Evolutionary conservation across 2,888 invertebrate genomes (phyloP).

Genomic region (Pseudococcus jackbeardsleyi): DNA sequence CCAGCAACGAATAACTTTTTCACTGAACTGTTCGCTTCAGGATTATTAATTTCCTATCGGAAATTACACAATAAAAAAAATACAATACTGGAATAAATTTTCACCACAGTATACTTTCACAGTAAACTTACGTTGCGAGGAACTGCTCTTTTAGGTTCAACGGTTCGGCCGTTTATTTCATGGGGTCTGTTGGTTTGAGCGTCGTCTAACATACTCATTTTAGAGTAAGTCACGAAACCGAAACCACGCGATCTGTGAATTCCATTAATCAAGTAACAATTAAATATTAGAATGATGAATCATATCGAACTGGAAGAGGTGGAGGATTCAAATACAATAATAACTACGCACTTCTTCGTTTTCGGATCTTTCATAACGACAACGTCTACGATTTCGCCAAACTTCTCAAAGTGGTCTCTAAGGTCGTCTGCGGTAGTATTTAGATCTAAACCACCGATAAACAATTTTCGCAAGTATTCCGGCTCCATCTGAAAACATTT

Average conservation of each 20-base stretch:
- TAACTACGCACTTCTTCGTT: constrained; percentile 76
- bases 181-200: constrained; percentile 82
- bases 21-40: constrained; percentile 93
- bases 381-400: constrained; percentile 96
- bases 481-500: constrained; percentile 73
- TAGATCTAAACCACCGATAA: constrained; percentile 95
- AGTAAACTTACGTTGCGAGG: constrained; percentile 78
- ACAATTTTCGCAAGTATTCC: constrained; percentile 90
- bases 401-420: constrained; percentile 94
- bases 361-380: constrained; percentile 97
- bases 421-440: constrained; percentile 93
- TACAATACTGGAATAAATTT: too few species aligned
- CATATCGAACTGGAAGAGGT: too few species aligned
- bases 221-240: constrained; percentile 96
- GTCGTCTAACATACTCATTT: constrained; percentile 94
- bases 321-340: too few species aligned
- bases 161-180: constrained; percentile 79
- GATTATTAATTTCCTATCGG: constrained; percentile 84
- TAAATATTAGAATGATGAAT: background rate
- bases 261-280: background rate
- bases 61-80: background rate
- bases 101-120: background rate
- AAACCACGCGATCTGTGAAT: constrained; percentile 87
- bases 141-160: constrained; percentile 97
- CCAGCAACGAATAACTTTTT: constrained; percentile 97